Evolutionary conservation across 2,797 vertebrate species (phyloP).

Genomic region (Falco rusticolus): DNA sequence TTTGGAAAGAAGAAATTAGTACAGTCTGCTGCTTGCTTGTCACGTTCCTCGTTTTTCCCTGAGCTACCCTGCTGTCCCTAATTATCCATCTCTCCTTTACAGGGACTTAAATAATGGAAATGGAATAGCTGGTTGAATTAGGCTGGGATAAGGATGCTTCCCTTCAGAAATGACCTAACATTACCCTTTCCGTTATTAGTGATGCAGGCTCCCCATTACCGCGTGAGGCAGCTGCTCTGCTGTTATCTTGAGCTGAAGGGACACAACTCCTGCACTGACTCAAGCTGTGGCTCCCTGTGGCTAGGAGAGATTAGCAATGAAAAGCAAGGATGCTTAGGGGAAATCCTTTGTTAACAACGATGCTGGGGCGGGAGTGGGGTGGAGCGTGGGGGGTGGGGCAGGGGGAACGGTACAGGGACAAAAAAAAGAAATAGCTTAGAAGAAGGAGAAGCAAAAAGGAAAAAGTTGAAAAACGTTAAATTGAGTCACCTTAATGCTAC

Average conservation of each 20-base stretch:
- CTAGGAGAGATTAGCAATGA: background rate
- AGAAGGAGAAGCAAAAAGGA: background rate
- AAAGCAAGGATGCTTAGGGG: background rate
- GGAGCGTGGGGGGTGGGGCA: background rate
- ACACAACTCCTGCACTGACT: background rate
- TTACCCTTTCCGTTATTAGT: background rate
- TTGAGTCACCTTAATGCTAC: background rate
- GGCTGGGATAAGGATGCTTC: background rate
- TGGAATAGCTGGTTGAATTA: background rate
- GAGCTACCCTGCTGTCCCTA: background rate
- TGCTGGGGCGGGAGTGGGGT: too few species aligned
- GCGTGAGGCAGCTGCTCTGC: background rate
- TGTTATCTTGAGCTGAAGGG: background rate
- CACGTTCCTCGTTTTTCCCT: background rate
- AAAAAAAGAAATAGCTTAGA: background rate
- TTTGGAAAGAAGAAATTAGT: background rate
- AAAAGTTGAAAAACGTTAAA: background rate
- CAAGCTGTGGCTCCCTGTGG: background rate
- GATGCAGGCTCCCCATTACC: background rate
- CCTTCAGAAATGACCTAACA: background rate
- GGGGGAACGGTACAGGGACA: background rate
- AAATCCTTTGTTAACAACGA: background rate
- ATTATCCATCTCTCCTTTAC: conserved; percentile 25
- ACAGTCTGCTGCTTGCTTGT: background rate
- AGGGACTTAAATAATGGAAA: background rate